These are phyloP conservation scores for Agriopis aurantiaria DNA, from an alignment of 2,888 invertebrate species.

Conservation along the genomic window DNA sequence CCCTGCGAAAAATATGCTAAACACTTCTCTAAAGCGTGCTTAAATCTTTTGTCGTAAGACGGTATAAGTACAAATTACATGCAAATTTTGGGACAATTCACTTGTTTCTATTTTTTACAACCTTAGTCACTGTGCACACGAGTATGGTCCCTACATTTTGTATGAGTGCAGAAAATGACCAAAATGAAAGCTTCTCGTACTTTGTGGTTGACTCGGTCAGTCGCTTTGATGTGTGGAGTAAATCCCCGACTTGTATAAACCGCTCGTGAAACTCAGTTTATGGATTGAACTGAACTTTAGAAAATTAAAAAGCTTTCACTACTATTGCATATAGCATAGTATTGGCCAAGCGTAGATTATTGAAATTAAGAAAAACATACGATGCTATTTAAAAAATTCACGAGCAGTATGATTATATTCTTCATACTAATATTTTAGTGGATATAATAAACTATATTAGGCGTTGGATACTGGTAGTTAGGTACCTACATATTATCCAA, in stretches of 20 bases:
- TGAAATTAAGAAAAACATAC: not conserved
- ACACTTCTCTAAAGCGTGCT: no score
- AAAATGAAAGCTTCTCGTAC: slow-evolving; percentile 25
- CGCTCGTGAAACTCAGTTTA: slow-evolving; percentile 1
- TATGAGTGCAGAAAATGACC: slow-evolving; percentile 26
- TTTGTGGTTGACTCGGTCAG: slow-evolving; percentile 23
- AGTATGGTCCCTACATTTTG: slow-evolving; percentile 5
- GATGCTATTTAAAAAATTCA: not conserved
- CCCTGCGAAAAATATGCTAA: no score
- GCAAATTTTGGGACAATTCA: no score
- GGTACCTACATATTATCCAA: no score
- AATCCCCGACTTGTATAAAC: slow-evolving; percentile 1
- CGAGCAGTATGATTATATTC: no score
- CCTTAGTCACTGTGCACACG: slow-evolving; percentile 11
- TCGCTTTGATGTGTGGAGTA: slow-evolving; percentile 23
- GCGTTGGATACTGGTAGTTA: no score
- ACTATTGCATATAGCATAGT: not conserved
- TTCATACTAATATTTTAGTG: no score
- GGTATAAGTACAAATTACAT: no score
- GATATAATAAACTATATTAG: no score
- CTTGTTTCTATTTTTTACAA: not conserved
- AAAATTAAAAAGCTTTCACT: not conserved
- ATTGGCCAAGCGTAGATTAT: not conserved
- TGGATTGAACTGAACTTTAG: slow-evolving; percentile 2
- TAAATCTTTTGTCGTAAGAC: no score